phyloP scores from a whole-genome alignment of 2,797 vertebrate genomes.

The Lacerta viridis region DNA sequence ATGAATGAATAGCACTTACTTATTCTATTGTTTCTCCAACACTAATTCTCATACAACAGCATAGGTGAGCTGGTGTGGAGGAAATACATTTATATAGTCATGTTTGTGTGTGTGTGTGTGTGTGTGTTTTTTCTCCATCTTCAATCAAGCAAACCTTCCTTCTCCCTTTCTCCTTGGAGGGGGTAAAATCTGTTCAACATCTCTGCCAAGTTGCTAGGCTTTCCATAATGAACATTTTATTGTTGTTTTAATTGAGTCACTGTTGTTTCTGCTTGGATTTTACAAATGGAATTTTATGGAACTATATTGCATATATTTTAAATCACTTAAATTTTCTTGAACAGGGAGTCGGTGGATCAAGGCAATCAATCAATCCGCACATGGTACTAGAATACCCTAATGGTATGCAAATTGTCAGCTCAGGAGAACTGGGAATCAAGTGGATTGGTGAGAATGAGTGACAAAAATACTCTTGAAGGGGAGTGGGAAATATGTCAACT shows the following conservation, averaged over 20 bases:
- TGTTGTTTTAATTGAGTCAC: neutral
- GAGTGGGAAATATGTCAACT: neutral
- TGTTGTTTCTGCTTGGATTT: conserved; percentile 20
- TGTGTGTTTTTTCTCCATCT: too few species aligned
- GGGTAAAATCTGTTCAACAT: neutral
- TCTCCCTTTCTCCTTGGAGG: neutral
- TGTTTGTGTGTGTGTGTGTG: too few species aligned
- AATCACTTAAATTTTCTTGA: neutral
- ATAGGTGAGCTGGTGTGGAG: neutral
- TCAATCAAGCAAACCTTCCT: neutral
- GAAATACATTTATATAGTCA: neutral
- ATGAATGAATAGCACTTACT: neutral
- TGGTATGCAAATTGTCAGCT: neutral
- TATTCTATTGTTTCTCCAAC: neutral
- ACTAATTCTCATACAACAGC: conserved; percentile 3
- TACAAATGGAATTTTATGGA: neutral
- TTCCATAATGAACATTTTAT: neutral
- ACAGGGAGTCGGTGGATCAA: accelerated
- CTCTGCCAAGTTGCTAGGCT: neutral
- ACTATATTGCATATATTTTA: neutral
- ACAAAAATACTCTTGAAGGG: conserved; percentile 6
- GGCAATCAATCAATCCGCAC: neutral
- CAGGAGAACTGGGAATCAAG: neutral
- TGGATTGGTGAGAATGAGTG: neutral
- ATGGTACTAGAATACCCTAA: neutral